These are phyloP conservation scores for Drosophila rellima DNA, from an alignment of 2,888 invertebrate species.

Conservation along the genomic window DNA sequence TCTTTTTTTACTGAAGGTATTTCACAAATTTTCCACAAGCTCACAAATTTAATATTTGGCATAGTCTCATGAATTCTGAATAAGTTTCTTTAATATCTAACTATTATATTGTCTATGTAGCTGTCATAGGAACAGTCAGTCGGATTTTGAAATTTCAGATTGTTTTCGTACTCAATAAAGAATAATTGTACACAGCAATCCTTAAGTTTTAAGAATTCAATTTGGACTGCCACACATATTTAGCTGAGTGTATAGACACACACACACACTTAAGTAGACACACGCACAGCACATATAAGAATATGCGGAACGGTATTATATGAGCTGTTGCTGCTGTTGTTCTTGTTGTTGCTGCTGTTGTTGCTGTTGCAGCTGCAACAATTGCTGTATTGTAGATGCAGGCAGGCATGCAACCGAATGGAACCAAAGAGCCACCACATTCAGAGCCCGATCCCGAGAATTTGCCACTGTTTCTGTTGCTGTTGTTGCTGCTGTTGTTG, in stretches of 20 bases:
- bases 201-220: too few relatives aligned
- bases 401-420: conserved; percentile 46
- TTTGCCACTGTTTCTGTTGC: conserved; percentile 26
- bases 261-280: neutral
- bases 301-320: conserved; percentile 75
- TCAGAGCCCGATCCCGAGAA: conserved; percentile 18
- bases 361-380: conserved; percentile 52
- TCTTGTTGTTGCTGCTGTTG: conserved; percentile 21
- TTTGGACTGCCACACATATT: too few relatives aligned
- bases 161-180: too few relatives aligned
- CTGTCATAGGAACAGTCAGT: too few relatives aligned
- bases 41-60: too few relatives aligned
- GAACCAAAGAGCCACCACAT: conserved; percentile 19
- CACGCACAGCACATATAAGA: conserved; percentile 38
- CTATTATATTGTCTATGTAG: too few relatives aligned
- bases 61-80: too few relatives aligned
- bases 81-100: too few relatives aligned
- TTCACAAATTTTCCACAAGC: too few relatives aligned
- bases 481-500: conserved; percentile 39
- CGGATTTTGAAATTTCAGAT: too few relatives aligned
- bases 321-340: conserved; percentile 60
- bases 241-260: conserved; percentile 4
- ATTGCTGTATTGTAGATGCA: conserved; percentile 39
- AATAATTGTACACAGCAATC: too few relatives aligned
- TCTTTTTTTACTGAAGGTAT: too few relatives aligned